Conservation (phyloP, 2,113 vertebrate species). For the Indicator indicator region DNA sequence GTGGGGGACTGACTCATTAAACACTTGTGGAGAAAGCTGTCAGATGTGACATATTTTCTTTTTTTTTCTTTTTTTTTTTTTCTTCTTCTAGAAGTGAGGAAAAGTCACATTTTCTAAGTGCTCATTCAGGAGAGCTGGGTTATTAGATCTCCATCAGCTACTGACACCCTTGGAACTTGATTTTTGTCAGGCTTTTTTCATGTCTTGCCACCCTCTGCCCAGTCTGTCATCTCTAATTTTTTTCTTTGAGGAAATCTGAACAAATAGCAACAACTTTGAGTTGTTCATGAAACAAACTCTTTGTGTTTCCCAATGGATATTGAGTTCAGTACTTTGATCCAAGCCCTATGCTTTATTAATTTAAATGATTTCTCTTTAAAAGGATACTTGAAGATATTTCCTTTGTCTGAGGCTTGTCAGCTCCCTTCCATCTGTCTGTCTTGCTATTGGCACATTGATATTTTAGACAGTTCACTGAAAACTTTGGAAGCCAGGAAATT, state of each 20-base stretch:
- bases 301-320: not conserved
- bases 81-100: not conserved
- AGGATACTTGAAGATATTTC: slow-evolving; percentile 17
- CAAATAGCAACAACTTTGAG: not conserved
- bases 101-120: not conserved
- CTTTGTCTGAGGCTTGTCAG: slow-evolving; percentile 35
- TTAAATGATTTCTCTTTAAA: not conserved
- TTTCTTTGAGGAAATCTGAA: not conserved
- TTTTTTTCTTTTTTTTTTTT: too few species aligned
- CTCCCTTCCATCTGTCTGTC: slow-evolving; percentile 3
- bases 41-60: not conserved
- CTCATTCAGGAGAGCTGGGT: not conserved
- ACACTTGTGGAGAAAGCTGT: not conserved
- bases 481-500: slow-evolving; percentile 30
- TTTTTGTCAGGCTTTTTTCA: not conserved
- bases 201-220: not conserved
- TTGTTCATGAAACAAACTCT: not conserved
- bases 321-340: not conserved
- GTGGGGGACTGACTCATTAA: not conserved
- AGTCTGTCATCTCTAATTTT: not conserved
- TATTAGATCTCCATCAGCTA: not conserved
- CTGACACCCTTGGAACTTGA: not conserved
- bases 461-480: slow-evolving; percentile 43
- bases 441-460: not conserved
- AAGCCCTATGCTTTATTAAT: not conserved